Base-by-base conservation (phyloP, 2,888 invertebrate species). In the Brachypterus glaber region DNA sequence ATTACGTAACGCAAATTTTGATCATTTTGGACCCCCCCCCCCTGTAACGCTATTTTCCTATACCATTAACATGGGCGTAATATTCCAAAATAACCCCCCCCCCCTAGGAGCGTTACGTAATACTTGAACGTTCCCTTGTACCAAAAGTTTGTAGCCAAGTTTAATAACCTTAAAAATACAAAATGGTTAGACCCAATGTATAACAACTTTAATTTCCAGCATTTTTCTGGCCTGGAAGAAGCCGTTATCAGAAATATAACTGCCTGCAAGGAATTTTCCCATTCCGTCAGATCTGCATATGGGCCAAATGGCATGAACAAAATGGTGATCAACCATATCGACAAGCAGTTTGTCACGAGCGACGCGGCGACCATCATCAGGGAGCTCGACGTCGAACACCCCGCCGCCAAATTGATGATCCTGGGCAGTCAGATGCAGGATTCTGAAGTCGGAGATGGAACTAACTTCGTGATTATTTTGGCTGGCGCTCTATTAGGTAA, bases 221-320 rank as follows among this genome's bases (percentile, higher is more conserved):
- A 81, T 59, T 82, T 77, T 65, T 84, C 88, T 54, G 98, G 98
- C 18, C 68, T 96, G 30, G 98, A 98, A 69, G 98, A 99, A 75
- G 95, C 97, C 4, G 93, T 98, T 1, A 86, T 79, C 58, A 76
- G 96, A 41, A 98, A 97, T 62, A 96, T 99, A 50, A 81, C 74
- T 52, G 96, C 97, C 13, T 97, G 97, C 67, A 91, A 91, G 64
- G 89, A 96, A 60, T 89, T 98, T 57, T 81, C 95, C 2, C 83
- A 87, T 55, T 92, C 92, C 45, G 83, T 97, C 15, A 79, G 87
- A 47, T 89, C 96, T 14, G 90, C 96, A 1, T 98, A 92, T 66
- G 98, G 98, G 0, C 98, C 98, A 5, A 93, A 93, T 70, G 98
- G 97, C 51, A 87, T 87, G 89, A 98, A 98, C 67, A 99, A 99